Base-by-base conservation (phyloP, 2,888 invertebrate genomes). In the Opisthograptis luteolata region DNA sequence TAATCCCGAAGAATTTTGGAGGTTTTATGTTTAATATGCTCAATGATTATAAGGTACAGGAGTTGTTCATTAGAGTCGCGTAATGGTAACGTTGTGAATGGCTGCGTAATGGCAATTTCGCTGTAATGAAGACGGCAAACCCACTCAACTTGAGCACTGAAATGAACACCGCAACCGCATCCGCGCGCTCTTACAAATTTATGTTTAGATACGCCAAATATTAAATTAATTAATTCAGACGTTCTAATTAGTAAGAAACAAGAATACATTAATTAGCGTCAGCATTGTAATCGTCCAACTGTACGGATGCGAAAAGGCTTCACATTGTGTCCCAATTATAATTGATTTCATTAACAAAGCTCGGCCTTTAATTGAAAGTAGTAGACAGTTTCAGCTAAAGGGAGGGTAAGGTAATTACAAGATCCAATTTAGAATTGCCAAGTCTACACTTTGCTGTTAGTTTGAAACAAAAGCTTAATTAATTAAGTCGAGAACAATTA, bases 391-490 rank as follows among this genome's bases (percentile, higher is more conserved):
- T 81, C 82, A 77, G 79, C 77, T 84, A 84, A 85, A 83, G 81
- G 81, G 86, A 84, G 86, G 87, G 86, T 81, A 87, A 82, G 88
- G 88, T 89, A 89, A 90, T 90, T 90, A 90, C 89, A 87, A 88
- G 89, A 90, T 88, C 89, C 89, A 90, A 90, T 90, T 90, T 89
- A 87, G 89, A 88, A 88, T 89, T 90, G 89, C 89, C 89, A 88
- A 88, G 87, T 90, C 87, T 89, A 90, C 89, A 89, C 88, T 88
- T 88, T 87, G 88, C 89, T 87, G 89, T 87, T 89, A 90, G 90
- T 90, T 90, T 87, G 88, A 89, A 89, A 90, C 90, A 90, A 89
- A 88, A 89, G 88, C 89, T 90, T 89, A 90, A 90, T 89, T 90
- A 90, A 90, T 90, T 90, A 89, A 88, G 88, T 87, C 87, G 87